phyloP scores from a whole-genome alignment of 64 coral and sea anemone genomes.

The Dendronephthya gigantea region DNA sequence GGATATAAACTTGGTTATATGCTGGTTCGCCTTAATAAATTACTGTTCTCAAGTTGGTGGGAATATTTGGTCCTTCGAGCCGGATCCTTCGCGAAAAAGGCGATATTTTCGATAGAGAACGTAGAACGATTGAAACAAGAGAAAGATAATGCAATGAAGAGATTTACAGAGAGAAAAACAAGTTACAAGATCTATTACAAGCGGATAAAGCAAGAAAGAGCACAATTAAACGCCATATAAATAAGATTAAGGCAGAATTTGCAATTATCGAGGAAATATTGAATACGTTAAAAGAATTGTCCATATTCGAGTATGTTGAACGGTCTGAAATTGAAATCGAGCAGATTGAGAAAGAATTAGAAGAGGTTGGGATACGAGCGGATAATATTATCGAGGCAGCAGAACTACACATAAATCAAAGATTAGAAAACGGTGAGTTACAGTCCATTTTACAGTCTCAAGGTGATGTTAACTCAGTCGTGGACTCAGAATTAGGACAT shows the following conservation, averaged over 20 bases:
- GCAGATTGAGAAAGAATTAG: conserved; percentile 5
- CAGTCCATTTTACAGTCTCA: neutral
- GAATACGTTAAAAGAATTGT: conserved; percentile 11
- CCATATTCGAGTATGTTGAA: neutral
- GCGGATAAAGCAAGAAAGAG: no score
- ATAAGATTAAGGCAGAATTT: conserved; percentile 20
- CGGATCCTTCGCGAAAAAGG: no score
- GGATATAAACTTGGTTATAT: no score
- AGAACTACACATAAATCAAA: neutral
- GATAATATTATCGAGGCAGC: neutral
- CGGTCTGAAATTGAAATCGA: conserved; percentile 8
- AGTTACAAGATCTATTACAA: no score
- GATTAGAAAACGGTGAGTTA: neutral
- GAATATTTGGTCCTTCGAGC: no score
- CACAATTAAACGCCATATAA: no score
- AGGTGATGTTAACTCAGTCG: neutral
- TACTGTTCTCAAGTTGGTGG: no score
- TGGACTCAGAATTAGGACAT: neutral
- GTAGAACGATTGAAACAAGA: no score
- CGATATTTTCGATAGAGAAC: no score
- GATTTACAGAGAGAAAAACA: no score
- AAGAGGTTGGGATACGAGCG: conserved; percentile 8
- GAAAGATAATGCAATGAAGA: no score
- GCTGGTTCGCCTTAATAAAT: no score
- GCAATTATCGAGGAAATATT: conserved; percentile 5